These are phyloP conservation scores for Philaethria dido DNA, from an alignment of 2,888 invertebrate genomes.

Conservation along the genomic window DNA sequence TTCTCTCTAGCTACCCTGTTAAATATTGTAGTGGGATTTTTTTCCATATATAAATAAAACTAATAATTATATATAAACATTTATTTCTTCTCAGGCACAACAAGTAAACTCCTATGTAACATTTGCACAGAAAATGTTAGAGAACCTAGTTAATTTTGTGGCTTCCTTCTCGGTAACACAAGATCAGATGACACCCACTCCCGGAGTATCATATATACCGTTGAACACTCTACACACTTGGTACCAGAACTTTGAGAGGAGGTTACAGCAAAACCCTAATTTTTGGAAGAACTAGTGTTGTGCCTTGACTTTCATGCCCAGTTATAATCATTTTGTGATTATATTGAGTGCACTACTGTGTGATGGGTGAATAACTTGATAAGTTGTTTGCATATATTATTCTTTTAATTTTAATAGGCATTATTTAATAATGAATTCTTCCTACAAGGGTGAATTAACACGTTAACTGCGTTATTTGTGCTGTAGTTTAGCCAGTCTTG, in stretches of 20 bases:
- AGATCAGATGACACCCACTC: constrained; percentile 90
- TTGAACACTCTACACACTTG: constrained; percentile 94
- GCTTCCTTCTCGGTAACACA: constrained; percentile 94
- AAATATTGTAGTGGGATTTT: too few relatives aligned
- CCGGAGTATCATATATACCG: constrained; percentile 93
- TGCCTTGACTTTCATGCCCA: neutral
- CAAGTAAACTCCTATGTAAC: constrained; percentile 82
- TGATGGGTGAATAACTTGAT: too few relatives aligned
- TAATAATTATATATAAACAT: neutral
- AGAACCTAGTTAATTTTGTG: constrained; percentile 95
- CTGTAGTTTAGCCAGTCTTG: too few relatives aligned
- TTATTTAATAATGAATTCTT: too few relatives aligned
- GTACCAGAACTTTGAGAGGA: constrained; percentile 96
- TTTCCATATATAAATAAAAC: too few relatives aligned
- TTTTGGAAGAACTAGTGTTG: constrained; percentile 90
- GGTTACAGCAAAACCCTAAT: constrained; percentile 94
- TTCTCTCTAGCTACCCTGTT: too few relatives aligned
- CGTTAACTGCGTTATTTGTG: too few relatives aligned
- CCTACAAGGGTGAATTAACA: too few relatives aligned
- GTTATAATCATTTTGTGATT: neutral
- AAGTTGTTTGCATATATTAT: too few relatives aligned
- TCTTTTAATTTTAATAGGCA: too few relatives aligned
- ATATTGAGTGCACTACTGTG: constrained; percentile 1
- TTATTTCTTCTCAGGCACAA: constrained; percentile 60
- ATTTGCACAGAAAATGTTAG: constrained; percentile 95